Conservation (phyloP, 2,113 vertebrate species). For the Solea senegalensis region DNA sequence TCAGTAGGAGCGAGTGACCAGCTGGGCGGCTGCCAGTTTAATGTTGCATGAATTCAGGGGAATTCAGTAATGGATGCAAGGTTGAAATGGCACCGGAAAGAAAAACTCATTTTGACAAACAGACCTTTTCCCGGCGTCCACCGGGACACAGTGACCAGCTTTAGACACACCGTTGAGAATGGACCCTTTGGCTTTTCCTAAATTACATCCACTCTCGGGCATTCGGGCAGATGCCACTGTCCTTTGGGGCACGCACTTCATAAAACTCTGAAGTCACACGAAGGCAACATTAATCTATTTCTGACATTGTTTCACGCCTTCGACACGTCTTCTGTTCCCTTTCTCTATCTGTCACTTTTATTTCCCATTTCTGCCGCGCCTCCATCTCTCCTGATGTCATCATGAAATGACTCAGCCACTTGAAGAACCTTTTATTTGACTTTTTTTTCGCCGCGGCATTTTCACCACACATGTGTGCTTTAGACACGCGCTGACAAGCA, state of each 20-base stretch:
- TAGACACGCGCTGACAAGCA: constrained; percentile 45
- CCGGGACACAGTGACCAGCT: constrained; percentile 32
- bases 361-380: not conserved
- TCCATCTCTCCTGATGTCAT: constrained; percentile 34
- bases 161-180: not conserved
- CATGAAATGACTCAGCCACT: constrained; percentile 58
- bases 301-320: constrained; percentile 39
- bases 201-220: constrained; percentile 25
- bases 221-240: constrained; percentile 9
- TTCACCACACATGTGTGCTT: constrained; percentile 39
- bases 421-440: constrained; percentile 37
- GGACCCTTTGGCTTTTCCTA: constrained; percentile 20
- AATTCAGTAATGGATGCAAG: constrained; percentile 40
- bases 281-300: constrained; percentile 38
- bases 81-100: constrained; percentile 25
- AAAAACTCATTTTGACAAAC: constrained; percentile 45
- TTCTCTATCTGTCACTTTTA: constrained; percentile 48
- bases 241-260: constrained; percentile 24
- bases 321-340: constrained; percentile 22
- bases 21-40: constrained; percentile 59
- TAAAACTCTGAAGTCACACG: constrained; percentile 40
- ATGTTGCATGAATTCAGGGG: constrained; percentile 57
- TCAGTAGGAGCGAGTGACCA: constrained; percentile 42
- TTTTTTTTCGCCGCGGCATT: constrained; percentile 49
- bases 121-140: constrained; percentile 31